A percentile compares a stretch with the other conserved stretches of the same genome.
phyloP scores from a whole-genome alignment of 2,888 invertebrate species.

The Scaptomyza flava region DNA sequence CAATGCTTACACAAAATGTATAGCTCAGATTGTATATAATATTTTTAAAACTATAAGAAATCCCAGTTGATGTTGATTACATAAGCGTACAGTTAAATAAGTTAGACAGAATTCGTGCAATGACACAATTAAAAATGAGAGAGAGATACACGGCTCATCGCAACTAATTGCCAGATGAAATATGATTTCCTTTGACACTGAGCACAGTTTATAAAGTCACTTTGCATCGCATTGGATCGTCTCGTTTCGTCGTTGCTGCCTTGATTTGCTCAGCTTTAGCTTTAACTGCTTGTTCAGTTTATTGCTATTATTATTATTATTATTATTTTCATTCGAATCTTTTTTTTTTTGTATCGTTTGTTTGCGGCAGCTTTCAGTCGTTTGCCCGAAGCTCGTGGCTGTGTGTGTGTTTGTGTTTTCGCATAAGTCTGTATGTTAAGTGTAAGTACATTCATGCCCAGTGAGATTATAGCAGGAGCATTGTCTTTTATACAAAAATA shows the following conservation, averaged over 20 bases:
- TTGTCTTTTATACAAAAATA: constrained; percentile 2
- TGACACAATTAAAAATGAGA: constrained; percentile 44
- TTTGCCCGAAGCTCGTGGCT: neutral
- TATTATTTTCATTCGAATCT: constrained; percentile 37
- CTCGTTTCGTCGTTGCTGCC: constrained; percentile 27
- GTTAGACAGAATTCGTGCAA: constrained; percentile 12
- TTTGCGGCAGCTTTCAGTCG: constrained; percentile 12
- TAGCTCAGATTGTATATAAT: neutral
- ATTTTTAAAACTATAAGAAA: neutral
- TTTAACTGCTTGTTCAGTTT: constrained; percentile 29
- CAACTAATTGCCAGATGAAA: constrained; percentile 72
- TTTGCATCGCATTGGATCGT: constrained; percentile 8
- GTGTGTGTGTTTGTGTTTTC: constrained; percentile 4
- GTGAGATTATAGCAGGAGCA: constrained; percentile 5
- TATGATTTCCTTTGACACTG: constrained; percentile 82
- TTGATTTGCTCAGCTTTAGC: constrained; percentile 32
- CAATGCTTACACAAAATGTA: neutral
- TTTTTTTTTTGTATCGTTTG: constrained; percentile 19
- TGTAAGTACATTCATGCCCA: constrained; percentile 5
- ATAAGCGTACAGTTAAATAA: constrained; percentile 1
- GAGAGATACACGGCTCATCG: constrained; percentile 43
- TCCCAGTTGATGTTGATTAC: constrained; percentile 2
- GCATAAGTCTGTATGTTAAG: constrained; percentile 15
- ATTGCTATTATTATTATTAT: constrained; percentile 23
- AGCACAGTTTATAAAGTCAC: constrained; percentile 48